phyloP scores from a whole-genome alignment of 2,797 vertebrate genomes.

The Gobio occitaniae region DNA sequence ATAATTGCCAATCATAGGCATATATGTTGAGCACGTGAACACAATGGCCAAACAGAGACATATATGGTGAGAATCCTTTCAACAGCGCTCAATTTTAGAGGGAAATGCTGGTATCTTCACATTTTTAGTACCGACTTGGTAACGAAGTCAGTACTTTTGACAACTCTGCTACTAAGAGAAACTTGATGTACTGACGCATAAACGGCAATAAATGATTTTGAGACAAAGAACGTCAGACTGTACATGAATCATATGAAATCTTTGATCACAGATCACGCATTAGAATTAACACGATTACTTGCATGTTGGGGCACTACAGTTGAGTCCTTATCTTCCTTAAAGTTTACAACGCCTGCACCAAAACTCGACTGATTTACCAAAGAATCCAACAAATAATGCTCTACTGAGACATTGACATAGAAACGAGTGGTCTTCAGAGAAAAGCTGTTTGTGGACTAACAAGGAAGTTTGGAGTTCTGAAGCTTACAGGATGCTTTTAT shows the following conservation, averaged over 20 bases:
- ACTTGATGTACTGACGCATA: neutral
- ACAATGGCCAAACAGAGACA: no score
- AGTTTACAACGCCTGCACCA: neutral
- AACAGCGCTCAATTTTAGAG: no score
- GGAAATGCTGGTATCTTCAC: no score
- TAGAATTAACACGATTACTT: no score
- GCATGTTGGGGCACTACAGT: neutral
- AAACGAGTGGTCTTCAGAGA: neutral
- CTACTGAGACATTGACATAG: neutral
- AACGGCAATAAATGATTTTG: neutral
- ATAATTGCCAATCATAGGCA: no score
- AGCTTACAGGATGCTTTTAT: neutral
- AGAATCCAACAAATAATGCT: neutral
- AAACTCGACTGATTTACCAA: neutral
- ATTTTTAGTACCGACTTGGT: no score
- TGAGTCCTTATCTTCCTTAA: neutral
- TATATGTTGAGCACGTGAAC: no score
- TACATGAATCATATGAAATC: neutral
- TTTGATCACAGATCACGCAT: no score
- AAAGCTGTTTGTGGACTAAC: neutral
- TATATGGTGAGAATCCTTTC: no score
- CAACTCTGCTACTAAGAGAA: no score
- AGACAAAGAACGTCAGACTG: neutral
- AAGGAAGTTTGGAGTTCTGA: neutral
- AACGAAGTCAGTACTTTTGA: no score